These are phyloP conservation scores for Lycophotia porphyrea DNA, from an alignment of 2,888 invertebrate genomes.

Conservation along the genomic window DNA sequence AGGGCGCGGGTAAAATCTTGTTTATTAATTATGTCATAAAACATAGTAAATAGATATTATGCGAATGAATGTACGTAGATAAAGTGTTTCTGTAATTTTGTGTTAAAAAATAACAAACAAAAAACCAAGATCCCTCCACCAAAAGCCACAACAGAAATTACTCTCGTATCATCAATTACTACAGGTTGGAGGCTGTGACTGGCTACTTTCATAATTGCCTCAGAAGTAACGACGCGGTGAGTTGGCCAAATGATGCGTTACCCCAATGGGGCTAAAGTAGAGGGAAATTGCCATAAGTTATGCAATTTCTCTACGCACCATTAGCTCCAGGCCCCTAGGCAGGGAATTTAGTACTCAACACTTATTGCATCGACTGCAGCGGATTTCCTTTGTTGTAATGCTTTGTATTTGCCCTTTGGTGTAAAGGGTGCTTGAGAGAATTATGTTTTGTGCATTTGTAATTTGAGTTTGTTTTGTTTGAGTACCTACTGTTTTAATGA, in stretches of 20 bases:
- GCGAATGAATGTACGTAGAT: background rate
- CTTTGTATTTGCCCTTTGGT: slow-evolving; percentile 22
- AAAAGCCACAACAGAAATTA: slow-evolving; percentile 41
- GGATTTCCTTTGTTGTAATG: slow-evolving; percentile 70
- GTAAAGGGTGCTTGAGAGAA: background rate
- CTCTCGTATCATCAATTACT: slow-evolving; percentile 66
- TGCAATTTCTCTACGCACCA: slow-evolving; percentile 86
- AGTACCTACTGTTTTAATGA: background rate
- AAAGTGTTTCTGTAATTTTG: background rate
- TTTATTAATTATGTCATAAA: background rate
- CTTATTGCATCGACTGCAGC: slow-evolving; percentile 80
- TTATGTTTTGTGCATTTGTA: background rate
- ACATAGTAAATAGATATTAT: background rate
- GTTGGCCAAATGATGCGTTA: slow-evolving; percentile 83
- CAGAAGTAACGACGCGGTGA: slow-evolving; percentile 77
- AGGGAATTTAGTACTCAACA: slow-evolving; percentile 80
- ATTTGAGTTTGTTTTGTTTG: background rate
- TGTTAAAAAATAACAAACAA: background rate
- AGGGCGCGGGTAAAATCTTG: too few species aligned
- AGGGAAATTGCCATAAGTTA: slow-evolving; percentile 87
- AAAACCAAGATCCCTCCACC: background rate
- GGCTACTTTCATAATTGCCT: slow-evolving; percentile 78
- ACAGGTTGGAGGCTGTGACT: slow-evolving; percentile 75
- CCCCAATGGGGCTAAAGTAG: slow-evolving; percentile 77
- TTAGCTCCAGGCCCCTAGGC: slow-evolving; percentile 80